Conservation (phyloP, 2,113 vertebrate genomes). For the Callopanchax toddi region DNA sequence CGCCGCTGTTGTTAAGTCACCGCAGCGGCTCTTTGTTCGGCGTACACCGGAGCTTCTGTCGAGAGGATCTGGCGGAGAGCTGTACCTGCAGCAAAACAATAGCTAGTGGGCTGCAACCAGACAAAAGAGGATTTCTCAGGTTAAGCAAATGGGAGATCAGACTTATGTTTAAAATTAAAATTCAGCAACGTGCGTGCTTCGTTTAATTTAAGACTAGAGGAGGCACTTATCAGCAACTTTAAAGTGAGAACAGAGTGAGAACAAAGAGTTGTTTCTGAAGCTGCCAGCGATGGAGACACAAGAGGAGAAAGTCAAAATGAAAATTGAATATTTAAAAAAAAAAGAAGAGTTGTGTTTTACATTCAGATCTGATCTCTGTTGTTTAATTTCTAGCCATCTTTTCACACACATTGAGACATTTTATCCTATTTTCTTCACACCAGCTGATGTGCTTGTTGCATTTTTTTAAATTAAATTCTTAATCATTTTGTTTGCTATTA, state of each 20-base stretch:
- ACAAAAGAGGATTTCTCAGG: slow-evolving; percentile 9
- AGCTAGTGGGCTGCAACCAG: slow-evolving; percentile 3
- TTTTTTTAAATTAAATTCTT: not conserved
- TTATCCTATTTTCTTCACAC: not conserved
- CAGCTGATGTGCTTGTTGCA: not conserved
- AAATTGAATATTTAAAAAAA: not conserved
- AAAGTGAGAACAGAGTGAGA: not conserved
- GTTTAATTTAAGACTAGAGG: slow-evolving; percentile 1
- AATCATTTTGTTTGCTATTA: not conserved
- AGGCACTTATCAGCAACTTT: not conserved
- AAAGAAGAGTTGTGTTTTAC: not conserved
- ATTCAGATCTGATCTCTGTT: not conserved
- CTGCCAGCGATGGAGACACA: slow-evolving; percentile 2
- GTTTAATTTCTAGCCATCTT: not conserved
- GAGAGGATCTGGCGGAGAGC: slow-evolving; percentile 39
- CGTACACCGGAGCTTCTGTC: slow-evolving; percentile 5
- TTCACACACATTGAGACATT: not conserved
- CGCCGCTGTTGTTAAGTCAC: slow-evolving; percentile 20
- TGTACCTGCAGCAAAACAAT: slow-evolving; percentile 29
- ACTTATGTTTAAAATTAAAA: slow-evolving; percentile 1
- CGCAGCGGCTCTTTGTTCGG: slow-evolving; percentile 43
- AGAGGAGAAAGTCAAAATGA: not conserved
- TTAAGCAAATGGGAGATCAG: slow-evolving; percentile 22
- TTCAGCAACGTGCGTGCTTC: not conserved
- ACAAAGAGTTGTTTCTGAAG: not conserved